These are phyloP conservation scores for Heliothis peltigera DNA, from an alignment of 2,888 invertebrate species.

Conservation along the genomic window DNA sequence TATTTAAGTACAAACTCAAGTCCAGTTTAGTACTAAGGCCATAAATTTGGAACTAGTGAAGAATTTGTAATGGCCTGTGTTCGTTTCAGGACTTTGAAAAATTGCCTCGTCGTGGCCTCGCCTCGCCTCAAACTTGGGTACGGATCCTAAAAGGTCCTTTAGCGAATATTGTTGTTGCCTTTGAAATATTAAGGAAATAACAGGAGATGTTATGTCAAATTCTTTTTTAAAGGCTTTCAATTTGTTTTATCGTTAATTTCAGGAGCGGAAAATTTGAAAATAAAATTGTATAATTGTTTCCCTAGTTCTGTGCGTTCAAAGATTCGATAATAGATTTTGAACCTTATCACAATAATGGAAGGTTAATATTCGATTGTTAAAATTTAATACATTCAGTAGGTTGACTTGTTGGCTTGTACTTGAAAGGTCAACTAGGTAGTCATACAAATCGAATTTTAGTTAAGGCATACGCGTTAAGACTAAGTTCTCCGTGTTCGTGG, in stretches of 20 bases:
- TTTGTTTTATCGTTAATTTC: not conserved
- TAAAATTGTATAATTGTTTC: no score
- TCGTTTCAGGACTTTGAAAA: slow-evolving; percentile 22
- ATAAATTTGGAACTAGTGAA: slow-evolving; percentile 38
- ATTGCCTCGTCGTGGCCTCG: slow-evolving; percentile 7
- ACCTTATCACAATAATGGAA: no score
- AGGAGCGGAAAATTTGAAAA: no score
- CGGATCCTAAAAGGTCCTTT: not conserved
- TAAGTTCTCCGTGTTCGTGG: not conserved
- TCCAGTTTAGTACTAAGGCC: slow-evolving; percentile 10
- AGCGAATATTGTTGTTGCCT: not conserved
- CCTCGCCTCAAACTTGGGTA: no score
- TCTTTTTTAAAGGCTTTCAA: no score
- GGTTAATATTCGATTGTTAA: no score
- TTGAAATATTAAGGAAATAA: not conserved
- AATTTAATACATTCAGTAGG: no score
- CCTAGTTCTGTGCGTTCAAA: no score
- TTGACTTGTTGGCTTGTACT: no score
- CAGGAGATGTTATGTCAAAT: not conserved
- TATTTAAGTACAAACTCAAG: not conserved
- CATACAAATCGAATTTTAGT: not conserved
- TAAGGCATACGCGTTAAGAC: not conserved
- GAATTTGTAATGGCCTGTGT: slow-evolving; percentile 33
- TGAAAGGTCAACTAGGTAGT: not conserved
- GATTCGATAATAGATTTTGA: no score